Conservation (phyloP, 2,888 invertebrate species). For the Eristalis arbustorum region DNA sequence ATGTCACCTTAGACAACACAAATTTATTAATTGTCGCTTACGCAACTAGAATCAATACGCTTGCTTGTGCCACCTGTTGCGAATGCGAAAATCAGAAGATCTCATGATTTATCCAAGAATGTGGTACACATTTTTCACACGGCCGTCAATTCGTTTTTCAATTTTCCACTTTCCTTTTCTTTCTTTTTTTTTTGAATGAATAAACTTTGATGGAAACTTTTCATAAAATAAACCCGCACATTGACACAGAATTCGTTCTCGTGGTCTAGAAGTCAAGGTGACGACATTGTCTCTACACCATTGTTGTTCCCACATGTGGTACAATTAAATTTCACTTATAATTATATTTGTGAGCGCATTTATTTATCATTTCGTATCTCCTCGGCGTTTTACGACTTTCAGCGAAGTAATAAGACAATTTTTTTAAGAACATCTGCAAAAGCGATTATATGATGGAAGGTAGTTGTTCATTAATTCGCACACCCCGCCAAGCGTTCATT, state of each 20-base stretch:
- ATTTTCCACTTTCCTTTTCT: not conserved
- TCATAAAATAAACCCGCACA: not conserved
- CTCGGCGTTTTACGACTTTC: not conserved
- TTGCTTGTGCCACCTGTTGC: not conserved
- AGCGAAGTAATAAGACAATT: not conserved
- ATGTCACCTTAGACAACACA: not conserved
- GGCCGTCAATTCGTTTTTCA: not conserved
- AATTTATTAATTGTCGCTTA: not conserved
- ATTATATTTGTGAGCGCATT: not conserved
- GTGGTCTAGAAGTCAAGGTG: not conserved
- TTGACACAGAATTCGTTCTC: not conserved
- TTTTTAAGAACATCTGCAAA: not conserved
- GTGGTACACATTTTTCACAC: not conserved
- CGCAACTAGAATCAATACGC: not conserved
- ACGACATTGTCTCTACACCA: not conserved
- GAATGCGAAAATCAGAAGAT: not conserved
- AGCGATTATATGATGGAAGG: not conserved
- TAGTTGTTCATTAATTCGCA: not conserved
- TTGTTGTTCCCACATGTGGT: not conserved
- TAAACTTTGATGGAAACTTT: not conserved
- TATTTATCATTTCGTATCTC: not conserved
- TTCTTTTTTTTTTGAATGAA: not conserved
- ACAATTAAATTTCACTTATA: not conserved
- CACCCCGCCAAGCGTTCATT: not conserved
- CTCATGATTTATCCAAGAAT: not conserved